phyloP scores from a whole-genome alignment of 2,113 vertebrate species.

The Phrynocephalus versicolor region DNA sequence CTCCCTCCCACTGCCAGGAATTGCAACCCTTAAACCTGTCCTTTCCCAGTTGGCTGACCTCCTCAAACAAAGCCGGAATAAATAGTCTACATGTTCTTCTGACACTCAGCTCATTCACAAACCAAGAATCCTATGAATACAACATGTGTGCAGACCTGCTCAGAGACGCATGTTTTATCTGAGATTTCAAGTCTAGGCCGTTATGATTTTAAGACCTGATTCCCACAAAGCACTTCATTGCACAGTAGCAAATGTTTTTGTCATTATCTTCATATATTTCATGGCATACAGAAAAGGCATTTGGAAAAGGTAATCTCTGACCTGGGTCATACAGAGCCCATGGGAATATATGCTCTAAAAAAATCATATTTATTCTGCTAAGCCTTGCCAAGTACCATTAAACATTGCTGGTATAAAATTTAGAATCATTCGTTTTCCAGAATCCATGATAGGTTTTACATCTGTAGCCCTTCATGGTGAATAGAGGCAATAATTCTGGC shows the following conservation, averaged over 20 bases:
- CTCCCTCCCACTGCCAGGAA: too few species aligned
- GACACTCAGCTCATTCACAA: neutral
- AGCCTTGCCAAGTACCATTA: conserved; percentile 38
- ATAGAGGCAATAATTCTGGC: conserved; percentile 47
- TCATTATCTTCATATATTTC: conserved; percentile 55
- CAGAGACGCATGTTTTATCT: neutral
- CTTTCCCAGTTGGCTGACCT: neutral
- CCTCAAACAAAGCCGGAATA: neutral
- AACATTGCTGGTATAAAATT: conserved; percentile 43
- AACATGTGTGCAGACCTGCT: neutral
- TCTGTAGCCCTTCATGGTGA: conserved; percentile 45
- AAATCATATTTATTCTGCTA: conserved; percentile 49
- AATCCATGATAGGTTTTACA: conserved; percentile 61
- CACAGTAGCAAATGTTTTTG: conserved; percentile 53
- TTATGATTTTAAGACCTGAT: neutral
- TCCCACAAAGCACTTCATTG: conserved; percentile 24
- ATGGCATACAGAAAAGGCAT: conserved; percentile 34
- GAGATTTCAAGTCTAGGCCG: conserved; percentile 5
- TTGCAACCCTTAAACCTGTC: too few species aligned
- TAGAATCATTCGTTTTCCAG: conserved; percentile 61
- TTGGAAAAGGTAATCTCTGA: conserved; percentile 34
- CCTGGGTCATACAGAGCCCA: conserved; percentile 21
- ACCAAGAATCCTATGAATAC: neutral
- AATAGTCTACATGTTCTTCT: neutral
- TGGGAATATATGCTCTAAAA: conserved; percentile 45